Percentiles rank a stretch among this genome's conserved stretches.
Conservation (phyloP, 1,140 invertebrate genomes). For the Tetramorium alpestre region DNA sequence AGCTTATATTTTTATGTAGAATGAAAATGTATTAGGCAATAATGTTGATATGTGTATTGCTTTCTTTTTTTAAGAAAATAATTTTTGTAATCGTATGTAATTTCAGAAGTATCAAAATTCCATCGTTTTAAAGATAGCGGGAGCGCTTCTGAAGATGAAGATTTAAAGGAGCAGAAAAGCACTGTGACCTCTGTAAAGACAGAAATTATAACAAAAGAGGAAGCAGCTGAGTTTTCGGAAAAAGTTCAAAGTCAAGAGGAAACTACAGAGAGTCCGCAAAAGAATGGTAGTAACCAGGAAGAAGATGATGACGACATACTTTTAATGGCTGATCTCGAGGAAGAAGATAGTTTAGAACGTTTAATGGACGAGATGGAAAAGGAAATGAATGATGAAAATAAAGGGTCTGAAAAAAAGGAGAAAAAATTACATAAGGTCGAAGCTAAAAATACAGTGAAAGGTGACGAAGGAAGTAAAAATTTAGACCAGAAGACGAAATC, state of each 20-base stretch:
- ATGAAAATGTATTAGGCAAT: neutral
- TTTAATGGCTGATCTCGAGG: constrained; percentile 83
- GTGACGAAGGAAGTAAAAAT: constrained; percentile 54
- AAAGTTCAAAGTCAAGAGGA: constrained; percentile 69
- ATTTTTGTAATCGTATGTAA: constrained; percentile 23
- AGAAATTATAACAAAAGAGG: constrained; percentile 62
- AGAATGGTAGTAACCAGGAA: constrained; percentile 64
- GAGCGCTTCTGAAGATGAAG: constrained; percentile 82
- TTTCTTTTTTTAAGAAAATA: neutral
- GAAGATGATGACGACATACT: constrained; percentile 81
- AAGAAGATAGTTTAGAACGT: constrained; percentile 82
- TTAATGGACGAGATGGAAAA: constrained; percentile 84
- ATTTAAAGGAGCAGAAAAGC: constrained; percentile 66
- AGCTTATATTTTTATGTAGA: neutral
- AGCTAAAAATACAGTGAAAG: constrained; percentile 46
- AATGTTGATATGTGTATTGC: neutral
- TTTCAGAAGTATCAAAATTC: constrained; percentile 80
- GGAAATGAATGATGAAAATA: constrained; percentile 78
- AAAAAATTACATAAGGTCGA: constrained; percentile 67
- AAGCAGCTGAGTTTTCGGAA: constrained; percentile 53
- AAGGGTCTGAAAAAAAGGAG: constrained; percentile 70
- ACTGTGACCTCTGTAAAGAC: constrained; percentile 22
- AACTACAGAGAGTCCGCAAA: constrained; percentile 43
- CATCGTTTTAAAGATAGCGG: constrained; percentile 79
- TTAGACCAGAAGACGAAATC: constrained; percentile 50